These are phyloP conservation scores for Ctenodactylus gundi DNA, from an alignment of 2,113 vertebrate species.

Conservation along the genomic window DNA sequence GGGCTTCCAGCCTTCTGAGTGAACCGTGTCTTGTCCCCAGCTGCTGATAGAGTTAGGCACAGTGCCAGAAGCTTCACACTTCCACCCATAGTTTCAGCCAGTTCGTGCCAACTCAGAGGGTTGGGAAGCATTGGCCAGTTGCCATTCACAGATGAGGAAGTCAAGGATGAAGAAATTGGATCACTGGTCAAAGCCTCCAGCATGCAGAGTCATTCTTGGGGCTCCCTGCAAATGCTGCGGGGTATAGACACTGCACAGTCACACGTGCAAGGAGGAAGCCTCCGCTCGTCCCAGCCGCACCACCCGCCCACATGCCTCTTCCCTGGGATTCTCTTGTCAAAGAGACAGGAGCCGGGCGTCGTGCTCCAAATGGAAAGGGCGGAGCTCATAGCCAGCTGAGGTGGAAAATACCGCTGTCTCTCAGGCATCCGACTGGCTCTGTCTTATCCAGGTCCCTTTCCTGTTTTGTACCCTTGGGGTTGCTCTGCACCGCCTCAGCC, in stretches of 20 bases:
- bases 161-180: accelerated
- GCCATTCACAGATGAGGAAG: not conserved
- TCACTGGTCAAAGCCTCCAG: no score
- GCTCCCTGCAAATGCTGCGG: accelerated
- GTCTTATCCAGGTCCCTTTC: not conserved
- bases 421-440: not conserved
- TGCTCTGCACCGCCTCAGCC: no score
- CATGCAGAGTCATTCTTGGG: accelerated
- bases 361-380: not conserved
- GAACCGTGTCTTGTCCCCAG: accelerated
- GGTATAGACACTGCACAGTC: accelerated
- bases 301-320: not conserved
- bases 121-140: no score
- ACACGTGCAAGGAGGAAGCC: no score
- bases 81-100: not conserved
- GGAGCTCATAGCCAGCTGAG: not conserved
- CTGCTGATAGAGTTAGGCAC: not conserved
- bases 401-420: not conserved
- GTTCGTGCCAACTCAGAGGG: accelerated
- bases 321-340: accelerated
- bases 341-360: not conserved
- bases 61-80: not conserved
- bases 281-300: not conserved
- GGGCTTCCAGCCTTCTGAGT: not conserved
- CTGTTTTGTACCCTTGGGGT: not conserved